Evolutionary conservation across 2,888 invertebrate genomes (phyloP).

Genomic region (Nectonema munidae): DNA sequence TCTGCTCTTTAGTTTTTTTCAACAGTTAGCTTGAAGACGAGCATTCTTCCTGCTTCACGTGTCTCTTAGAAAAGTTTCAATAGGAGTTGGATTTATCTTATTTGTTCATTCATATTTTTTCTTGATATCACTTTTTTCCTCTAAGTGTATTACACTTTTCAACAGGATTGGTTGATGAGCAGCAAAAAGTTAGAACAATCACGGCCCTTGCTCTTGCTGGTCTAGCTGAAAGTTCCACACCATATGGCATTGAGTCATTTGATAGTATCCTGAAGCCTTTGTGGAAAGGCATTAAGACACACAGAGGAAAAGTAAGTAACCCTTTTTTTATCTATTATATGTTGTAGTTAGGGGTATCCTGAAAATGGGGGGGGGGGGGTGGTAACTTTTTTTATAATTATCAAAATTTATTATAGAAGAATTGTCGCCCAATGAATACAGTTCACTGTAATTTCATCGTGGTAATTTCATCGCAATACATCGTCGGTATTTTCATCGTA

Average conservation of each 20-base stretch:
- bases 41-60: too few relatives aligned
- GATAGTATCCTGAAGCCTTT: slow-evolving; percentile 92
- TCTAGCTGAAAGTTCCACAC: slow-evolving; percentile 87
- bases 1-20: slow-evolving; percentile 6
- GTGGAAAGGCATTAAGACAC: slow-evolving; percentile 84
- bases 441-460: too few relatives aligned
- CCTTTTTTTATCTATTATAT: slow-evolving; percentile 12
- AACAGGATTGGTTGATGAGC: slow-evolving; percentile 63
- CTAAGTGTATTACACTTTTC: slow-evolving; percentile 15
- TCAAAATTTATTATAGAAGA: too few relatives aligned
- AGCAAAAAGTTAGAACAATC: slow-evolving; percentile 92
- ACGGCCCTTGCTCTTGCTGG: slow-evolving; percentile 92
- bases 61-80: too few relatives aligned
- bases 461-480: too few relatives aligned
- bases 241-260: slow-evolving; percentile 97
- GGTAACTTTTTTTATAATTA: slow-evolving; percentile 8
- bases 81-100: background rate
- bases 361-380: slow-evolving; percentile 5
- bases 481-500: too few relatives aligned
- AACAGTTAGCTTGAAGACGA: too few relatives aligned
- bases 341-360: background rate
- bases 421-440: too few relatives aligned
- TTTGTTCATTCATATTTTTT: background rate
- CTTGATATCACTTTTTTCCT: background rate
- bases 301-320: slow-evolving; percentile 30